These are phyloP conservation scores for Phalacrocorax carbo DNA, from an alignment of 2,113 vertebrate species.

Conservation along the genomic window DNA sequence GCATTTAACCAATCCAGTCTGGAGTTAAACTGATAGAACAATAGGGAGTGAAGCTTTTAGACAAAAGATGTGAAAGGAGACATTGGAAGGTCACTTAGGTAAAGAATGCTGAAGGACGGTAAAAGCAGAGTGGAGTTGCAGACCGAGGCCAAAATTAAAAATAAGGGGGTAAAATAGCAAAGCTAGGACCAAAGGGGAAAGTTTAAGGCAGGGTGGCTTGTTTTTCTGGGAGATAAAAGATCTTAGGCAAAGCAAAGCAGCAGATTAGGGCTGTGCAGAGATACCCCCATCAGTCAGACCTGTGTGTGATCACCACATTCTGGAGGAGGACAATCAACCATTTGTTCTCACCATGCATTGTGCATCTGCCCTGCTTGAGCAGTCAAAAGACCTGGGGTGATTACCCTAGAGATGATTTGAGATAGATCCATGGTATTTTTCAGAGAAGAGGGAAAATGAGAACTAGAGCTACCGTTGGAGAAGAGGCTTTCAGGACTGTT, in stretches of 20 bases:
- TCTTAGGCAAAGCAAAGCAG: background rate
- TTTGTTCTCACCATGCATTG: background rate
- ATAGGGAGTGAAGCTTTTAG: background rate
- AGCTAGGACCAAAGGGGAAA: background rate
- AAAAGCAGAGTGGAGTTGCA: background rate
- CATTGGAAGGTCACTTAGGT: background rate
- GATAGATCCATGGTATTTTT: background rate
- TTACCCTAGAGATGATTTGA: background rate
- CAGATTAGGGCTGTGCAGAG: background rate
- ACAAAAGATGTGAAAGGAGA: background rate
- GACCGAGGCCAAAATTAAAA: background rate
- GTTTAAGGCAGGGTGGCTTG: background rate
- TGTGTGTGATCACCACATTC: background rate
- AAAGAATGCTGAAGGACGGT: background rate
- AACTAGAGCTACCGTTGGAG: background rate
- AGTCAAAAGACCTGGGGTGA: background rate
- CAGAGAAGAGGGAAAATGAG: background rate
- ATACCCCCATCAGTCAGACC: accelerated
- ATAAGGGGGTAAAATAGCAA: background rate
- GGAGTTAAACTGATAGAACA: background rate
- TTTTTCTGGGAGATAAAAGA: background rate
- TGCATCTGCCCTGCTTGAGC: background rate
- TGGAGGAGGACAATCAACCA: background rate
- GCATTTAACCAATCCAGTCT: background rate
- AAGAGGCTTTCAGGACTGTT: background rate